Conservation (phyloP, 2,888 invertebrate genomes). For the Tinea semifulvella region DNA sequence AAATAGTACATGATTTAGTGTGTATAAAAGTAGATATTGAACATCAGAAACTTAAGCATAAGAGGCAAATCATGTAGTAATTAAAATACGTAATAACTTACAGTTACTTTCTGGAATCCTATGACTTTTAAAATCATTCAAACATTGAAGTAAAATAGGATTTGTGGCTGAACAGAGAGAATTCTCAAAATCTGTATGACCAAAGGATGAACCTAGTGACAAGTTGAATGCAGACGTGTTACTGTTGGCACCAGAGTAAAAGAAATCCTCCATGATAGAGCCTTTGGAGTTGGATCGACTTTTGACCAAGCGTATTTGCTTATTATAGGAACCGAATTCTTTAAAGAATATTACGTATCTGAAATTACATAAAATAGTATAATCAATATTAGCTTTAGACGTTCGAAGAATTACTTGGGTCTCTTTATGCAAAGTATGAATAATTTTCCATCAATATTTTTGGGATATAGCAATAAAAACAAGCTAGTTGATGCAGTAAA, state of each 20-base stretch:
- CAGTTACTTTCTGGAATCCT: constrained; percentile 49
- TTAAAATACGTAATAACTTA: constrained; percentile 42
- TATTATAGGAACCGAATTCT: constrained; percentile 61
- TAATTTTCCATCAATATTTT: too few species aligned
- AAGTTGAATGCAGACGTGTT: constrained; percentile 31
- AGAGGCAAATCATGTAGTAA: too few species aligned
- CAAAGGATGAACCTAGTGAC: constrained; percentile 33
- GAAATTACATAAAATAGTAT: constrained; percentile 25
- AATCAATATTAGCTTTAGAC: too few species aligned
- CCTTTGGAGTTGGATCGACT: constrained; percentile 57
- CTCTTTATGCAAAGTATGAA: too few species aligned
- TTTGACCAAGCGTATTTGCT: constrained; percentile 51
- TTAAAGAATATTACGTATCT: constrained; percentile 66
- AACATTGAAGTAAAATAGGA: constrained; percentile 28
- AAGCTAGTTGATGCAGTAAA: too few species aligned
- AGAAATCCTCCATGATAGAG: constrained; percentile 51
- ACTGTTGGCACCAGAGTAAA: constrained; percentile 26
- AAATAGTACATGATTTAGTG: background rate
- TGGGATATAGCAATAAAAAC: too few species aligned
- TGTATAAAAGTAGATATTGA: background rate
- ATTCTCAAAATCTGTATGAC: constrained; percentile 39
- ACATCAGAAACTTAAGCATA: too few species aligned
- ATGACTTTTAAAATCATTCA: constrained; percentile 24
- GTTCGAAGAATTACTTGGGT: too few species aligned
- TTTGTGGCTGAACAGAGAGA: constrained; percentile 28